Evolutionary conservation across 2,113 vertebrate genomes (phyloP).

Genomic region (Elachura formosa): DNA sequence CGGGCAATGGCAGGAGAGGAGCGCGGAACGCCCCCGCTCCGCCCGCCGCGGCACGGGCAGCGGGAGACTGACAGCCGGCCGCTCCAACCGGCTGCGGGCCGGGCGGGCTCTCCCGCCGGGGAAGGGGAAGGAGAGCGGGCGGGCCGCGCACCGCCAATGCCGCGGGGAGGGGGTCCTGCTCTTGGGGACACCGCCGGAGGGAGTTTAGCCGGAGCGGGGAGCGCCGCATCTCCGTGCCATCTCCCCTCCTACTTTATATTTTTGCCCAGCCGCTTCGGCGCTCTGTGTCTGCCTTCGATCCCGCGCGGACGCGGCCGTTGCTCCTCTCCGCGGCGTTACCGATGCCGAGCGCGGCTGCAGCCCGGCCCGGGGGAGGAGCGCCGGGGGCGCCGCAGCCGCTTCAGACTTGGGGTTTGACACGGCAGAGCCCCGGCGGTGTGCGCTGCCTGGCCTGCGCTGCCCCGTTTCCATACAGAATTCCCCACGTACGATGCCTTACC

Average conservation of each 20-base stretch:
- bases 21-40: neutral
- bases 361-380: too few relatives aligned
- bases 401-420: too few relatives aligned
- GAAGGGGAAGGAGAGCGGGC: neutral
- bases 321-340: too few relatives aligned
- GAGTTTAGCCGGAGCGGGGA: accelerated
- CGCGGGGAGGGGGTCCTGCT: neutral
- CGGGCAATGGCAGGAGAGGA: neutral
- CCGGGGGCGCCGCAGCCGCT: too few relatives aligned
- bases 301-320: neutral
- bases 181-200: accelerated
- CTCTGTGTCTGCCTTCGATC: neutral
- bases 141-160: accelerated
- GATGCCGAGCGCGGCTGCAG: too few relatives aligned
- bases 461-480: accelerated
- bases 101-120: neutral
- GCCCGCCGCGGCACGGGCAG: neutral
- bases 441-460: too few relatives aligned
- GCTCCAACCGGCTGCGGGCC: accelerated
- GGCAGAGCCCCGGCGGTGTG: too few relatives aligned
- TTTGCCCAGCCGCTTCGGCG: accelerated
- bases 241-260: accelerated
- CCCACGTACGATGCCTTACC: neutral
- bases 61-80: neutral
- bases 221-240: accelerated